phyloP scores from a whole-genome alignment of 1,140 invertebrate species.

The Agrilus planipennis region DNA sequence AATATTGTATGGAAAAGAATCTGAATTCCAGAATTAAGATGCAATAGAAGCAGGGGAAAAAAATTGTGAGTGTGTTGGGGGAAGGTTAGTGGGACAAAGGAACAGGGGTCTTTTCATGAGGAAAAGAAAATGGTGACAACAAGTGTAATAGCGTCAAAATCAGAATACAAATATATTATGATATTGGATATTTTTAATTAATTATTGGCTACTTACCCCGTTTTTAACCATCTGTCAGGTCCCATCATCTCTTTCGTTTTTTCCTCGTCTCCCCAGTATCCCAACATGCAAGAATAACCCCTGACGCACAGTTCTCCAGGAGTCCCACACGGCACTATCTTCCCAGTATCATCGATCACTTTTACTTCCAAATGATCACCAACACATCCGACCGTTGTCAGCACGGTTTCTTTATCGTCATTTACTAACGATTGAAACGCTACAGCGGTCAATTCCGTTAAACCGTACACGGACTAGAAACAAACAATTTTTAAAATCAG shows the following conservation, averaged over 20 bases:
- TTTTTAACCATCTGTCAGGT: conserved; percentile 71
- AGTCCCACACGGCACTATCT: conserved; percentile 58
- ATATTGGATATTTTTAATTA: neutral
- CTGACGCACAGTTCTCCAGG: conserved; percentile 74
- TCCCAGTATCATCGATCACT: conserved; percentile 56
- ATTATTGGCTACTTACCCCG: conserved; percentile 77
- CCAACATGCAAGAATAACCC: conserved; percentile 70
- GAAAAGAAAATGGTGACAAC: too few species aligned
- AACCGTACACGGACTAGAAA: conserved; percentile 68
- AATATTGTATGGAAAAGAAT: too few species aligned
- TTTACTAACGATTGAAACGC: conserved; percentile 52
- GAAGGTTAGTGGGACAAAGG: too few species aligned
- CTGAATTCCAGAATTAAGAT: too few species aligned
- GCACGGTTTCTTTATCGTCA: conserved; percentile 53
- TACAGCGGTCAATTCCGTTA: conserved; percentile 76
- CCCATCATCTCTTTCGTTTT: conserved; percentile 66
- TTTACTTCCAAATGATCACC: conserved; percentile 69
- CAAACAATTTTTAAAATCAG: neutral
- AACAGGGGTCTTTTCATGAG: too few species aligned
- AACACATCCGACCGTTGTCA: conserved; percentile 66
- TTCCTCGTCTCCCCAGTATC: conserved; percentile 75
- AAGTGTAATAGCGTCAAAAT: too few species aligned
- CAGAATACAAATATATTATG: too few species aligned
- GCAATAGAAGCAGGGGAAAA: too few species aligned
- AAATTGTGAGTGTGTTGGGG: too few species aligned